A percentile compares a stretch with the other conserved stretches of the same genome.
Evolutionary conservation across 1,140 invertebrate genomes (phyloP).

Genomic region (Dufourea novaeangliae): DNA sequence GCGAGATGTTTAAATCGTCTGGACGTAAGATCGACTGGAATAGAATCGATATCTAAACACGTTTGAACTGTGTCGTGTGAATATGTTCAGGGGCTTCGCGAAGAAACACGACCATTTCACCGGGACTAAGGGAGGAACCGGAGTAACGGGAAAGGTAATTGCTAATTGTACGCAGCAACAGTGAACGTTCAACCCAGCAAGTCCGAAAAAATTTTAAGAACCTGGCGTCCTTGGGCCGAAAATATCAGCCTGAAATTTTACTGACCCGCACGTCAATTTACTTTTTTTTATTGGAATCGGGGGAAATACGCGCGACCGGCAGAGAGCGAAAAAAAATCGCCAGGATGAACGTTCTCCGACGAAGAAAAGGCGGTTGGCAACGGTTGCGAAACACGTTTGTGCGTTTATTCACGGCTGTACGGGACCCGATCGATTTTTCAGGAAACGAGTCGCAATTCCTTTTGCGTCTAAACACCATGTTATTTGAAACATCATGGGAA

Average conservation of each 20-base stretch:
- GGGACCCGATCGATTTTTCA: conserved; percentile 31
- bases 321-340: background rate
- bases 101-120: background rate
- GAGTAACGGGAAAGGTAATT: background rate
- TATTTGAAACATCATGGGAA: background rate
- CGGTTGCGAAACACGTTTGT: background rate
- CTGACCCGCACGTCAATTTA: no score
- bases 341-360: no score
- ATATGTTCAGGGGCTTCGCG: background rate
- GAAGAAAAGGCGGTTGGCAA: background rate
- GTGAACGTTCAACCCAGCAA: background rate
- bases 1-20: background rate
- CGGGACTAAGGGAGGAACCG: background rate
- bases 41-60: background rate
- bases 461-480: background rate
- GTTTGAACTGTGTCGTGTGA: background rate
- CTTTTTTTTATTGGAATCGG: no score
- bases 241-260: background rate
- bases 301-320: background rate
- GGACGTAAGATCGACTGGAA: background rate
- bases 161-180: background rate
- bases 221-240: background rate
- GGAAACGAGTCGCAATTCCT: conserved; percentile 19
- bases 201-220: background rate
- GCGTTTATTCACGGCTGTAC: background rate